Evolutionary conservation across 2,888 invertebrate genomes (phyloP), one percentile per base, ranked within the genome.

Genomic region (Drosophila atroscutellata): DNA sequence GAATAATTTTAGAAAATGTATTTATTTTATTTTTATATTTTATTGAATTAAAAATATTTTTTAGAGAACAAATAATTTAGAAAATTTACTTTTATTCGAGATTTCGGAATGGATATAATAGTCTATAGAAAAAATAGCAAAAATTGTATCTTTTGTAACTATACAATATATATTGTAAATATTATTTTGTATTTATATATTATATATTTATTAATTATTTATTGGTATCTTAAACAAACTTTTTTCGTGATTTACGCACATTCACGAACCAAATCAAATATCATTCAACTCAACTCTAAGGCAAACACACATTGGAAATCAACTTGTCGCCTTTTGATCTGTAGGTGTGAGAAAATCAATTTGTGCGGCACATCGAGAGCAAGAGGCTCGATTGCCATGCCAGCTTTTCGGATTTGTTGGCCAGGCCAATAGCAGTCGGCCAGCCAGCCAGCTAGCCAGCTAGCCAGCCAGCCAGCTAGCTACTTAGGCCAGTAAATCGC

Each of bases 281-380:
- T 28, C 39, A 39, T 28, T 26, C 39, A 39, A 56, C 55, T n/a
- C 37, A 39, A 28, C 39, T 20, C 30, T 42, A 30, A 20, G 15
- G 60, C 65, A 66, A 67, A 64, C 61, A 64, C 63, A 61, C 61
- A 72, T 52, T 52, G 57, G 75, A 83, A 81, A 77, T 76, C 79
- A 81, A 81, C 72, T 86, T 81, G 77, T 83, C 72, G 85, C 42
- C 57, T n/a, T 32, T 28, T 39, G 42, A 26, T 58, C n/a, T 37
- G 50, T 60, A 49, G 76, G 77, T 79, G 83, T 86, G 86, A 75
- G 86, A 86, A 86, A 86, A 86, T 86, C 86, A 86, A 86, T 85
- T 85, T 85, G 71, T 76, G 55, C 58, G 76, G 67, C 72, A 67
- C 60, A 65, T 70, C 75, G 70, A 73, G 61, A 62, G 62, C 51